Evolutionary conservation across 2,888 invertebrate genomes (phyloP).

Genomic region (Diogma glabrata): DNA sequence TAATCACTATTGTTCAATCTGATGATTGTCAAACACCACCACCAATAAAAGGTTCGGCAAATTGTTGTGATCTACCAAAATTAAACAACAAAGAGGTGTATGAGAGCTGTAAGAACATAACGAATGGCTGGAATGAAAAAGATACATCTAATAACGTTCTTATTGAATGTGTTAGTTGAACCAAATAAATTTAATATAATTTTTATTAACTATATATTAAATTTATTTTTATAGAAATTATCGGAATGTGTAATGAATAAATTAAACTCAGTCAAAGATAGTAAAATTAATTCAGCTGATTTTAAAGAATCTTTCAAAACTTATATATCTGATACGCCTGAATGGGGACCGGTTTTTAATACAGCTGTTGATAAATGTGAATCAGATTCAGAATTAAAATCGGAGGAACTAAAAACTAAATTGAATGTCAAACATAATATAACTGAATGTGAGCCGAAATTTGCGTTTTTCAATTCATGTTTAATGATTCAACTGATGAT

Average conservation of each 20-base stretch:
- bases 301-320: not conserved
- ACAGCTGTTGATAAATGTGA: not conserved
- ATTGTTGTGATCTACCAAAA: not conserved
- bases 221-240: not conserved
- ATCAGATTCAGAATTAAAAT: not conserved
- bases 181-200: not conserved
- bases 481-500: not conserved
- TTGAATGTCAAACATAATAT: too few relatives aligned
- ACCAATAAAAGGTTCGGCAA: not conserved
- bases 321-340: not conserved
- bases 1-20: not conserved
- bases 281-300: not conserved
- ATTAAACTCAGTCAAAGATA: not conserved
- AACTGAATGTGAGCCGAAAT: too few relatives aligned
- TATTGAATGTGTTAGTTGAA: not conserved
- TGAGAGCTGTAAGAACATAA: too few relatives aligned
- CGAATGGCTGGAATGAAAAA: not conserved
- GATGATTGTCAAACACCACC: not conserved
- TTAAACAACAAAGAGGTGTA: not conserved
- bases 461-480: not conserved
- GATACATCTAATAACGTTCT: not conserved
- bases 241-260: slow-evolving; percentile 4
- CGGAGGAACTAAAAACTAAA: not conserved
- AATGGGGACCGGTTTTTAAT: not conserved
- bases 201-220: not conserved